phyloP scores from a whole-genome alignment of 2,113 vertebrate species.

The Fregata magnificens region DNA sequence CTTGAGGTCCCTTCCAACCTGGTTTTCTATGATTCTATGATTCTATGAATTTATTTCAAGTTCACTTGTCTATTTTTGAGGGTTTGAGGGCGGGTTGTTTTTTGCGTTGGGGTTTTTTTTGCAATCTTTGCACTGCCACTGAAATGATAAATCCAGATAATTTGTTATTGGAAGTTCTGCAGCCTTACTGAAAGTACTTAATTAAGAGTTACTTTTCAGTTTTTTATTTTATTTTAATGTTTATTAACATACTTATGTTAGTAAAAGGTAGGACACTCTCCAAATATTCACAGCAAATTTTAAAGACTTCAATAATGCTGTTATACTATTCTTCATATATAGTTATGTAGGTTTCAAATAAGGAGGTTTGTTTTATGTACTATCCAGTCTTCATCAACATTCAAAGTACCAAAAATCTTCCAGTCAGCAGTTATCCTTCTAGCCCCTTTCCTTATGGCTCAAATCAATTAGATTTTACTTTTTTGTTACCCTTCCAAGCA shows the following conservation, averaged over 20 bases:
- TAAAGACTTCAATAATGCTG: background rate
- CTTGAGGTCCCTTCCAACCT: no score
- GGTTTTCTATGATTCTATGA: no score
- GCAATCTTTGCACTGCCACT: background rate
- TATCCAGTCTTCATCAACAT: background rate
- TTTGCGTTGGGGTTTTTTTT: background rate
- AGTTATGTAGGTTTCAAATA: background rate
- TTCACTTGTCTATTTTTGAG: background rate
- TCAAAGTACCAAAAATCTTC: background rate
- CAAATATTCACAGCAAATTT: background rate
- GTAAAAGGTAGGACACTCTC: background rate
- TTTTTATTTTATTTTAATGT: background rate
- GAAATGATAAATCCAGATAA: background rate
- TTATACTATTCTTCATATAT: background rate
- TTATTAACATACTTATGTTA: background rate
- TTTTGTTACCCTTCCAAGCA: background rate
- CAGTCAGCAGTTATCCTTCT: background rate
- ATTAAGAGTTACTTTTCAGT: background rate
- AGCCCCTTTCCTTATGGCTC: background rate
- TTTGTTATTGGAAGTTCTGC: background rate
- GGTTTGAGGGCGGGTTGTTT: accelerated
- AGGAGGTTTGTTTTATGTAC: background rate
- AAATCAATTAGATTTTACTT: background rate
- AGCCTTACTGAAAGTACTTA: background rate
- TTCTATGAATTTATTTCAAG: background rate